Percentiles rank a stretch among this genome's conserved stretches.
Conservation (phyloP, 2,888 invertebrate genomes). For the Synanthedon formicaeformis region DNA sequence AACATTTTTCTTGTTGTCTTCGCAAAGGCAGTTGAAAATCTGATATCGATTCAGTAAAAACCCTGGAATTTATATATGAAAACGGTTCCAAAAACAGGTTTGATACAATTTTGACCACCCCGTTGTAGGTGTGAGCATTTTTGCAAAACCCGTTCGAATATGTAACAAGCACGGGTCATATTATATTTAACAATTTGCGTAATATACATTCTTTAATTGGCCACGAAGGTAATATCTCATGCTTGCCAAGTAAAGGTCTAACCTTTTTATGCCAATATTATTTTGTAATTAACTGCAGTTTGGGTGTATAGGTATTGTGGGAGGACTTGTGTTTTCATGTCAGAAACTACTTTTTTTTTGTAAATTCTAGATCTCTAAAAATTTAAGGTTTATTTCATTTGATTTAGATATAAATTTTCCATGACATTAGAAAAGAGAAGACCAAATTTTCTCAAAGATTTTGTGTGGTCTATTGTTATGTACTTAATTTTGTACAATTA, state of each 20-base stretch:
- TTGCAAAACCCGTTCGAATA: conserved; percentile 22
- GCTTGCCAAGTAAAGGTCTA: neutral
- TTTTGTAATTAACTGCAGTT: neutral
- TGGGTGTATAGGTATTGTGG: neutral
- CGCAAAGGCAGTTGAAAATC: conserved; percentile 22
- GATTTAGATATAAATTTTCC: too few species aligned
- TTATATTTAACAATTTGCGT: conserved; percentile 1
- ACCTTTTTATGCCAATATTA: neutral
- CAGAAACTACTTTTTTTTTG: too few species aligned
- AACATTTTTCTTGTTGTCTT: conserved; percentile 25
- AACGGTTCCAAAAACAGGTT: conserved; percentile 27
- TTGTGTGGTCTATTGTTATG: too few species aligned
- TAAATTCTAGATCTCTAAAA: too few species aligned
- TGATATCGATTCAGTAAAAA: conserved; percentile 19
- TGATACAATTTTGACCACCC: conserved; percentile 16
- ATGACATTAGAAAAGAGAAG: too few species aligned
- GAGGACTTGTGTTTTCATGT: too few species aligned
- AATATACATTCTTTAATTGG: neutral
- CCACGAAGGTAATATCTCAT: neutral
- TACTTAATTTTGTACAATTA: too few species aligned
- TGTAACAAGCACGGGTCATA: conserved; percentile 13
- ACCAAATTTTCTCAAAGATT: too few species aligned
- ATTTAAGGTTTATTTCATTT: too few species aligned
- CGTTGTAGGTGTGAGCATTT: conserved; percentile 15
- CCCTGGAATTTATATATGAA: conserved; percentile 36